A percentile compares a stretch with the other conserved stretches of the same genome.
phyloP scores from a whole-genome alignment of 53 echinoderm and acorn worm species.

The Stichopus horrens region DNA sequence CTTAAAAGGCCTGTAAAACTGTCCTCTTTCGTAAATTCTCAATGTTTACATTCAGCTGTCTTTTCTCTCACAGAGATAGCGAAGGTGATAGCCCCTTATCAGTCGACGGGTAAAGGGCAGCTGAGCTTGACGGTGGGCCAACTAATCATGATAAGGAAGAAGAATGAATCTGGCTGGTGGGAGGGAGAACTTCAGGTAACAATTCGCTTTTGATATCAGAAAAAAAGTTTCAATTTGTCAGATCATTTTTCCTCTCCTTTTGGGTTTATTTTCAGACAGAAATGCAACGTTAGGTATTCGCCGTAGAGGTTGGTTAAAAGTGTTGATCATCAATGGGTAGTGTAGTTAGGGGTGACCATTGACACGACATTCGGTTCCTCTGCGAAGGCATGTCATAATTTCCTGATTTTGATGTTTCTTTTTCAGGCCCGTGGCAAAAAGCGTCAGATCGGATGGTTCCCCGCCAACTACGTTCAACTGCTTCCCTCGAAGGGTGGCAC shows the following conservation, averaged over 20 bases:
- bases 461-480: slow-evolving; percentile 90
- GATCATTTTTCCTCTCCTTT: no score
- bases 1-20: no score
- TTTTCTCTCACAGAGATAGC: slow-evolving; percentile 73
- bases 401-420: no score
- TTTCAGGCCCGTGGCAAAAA: slow-evolving; percentile 91
- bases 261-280: no score
- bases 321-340: no score
- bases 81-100: slow-evolving; percentile 78
- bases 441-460: slow-evolving; percentile 96
- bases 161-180: slow-evolving; percentile 96
- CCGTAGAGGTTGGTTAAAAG: no score
- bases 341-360: no score
- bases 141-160: slow-evolving; percentile 84
- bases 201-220: background rate
- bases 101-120: slow-evolving; percentile 84
- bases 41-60: background rate
- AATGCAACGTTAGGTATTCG: no score
- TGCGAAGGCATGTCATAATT: no score
- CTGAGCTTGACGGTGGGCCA: slow-evolving; percentile 78
- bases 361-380: no score
- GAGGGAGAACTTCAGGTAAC: slow-evolving; percentile 96
- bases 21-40: no score
- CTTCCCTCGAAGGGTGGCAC: slow-evolving; percentile 46
- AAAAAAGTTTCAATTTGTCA: no score